These are phyloP conservation scores for Archegozetes longisetosus DNA, from an alignment of 1,140 invertebrate genomes.

Conservation along the genomic window DNA sequence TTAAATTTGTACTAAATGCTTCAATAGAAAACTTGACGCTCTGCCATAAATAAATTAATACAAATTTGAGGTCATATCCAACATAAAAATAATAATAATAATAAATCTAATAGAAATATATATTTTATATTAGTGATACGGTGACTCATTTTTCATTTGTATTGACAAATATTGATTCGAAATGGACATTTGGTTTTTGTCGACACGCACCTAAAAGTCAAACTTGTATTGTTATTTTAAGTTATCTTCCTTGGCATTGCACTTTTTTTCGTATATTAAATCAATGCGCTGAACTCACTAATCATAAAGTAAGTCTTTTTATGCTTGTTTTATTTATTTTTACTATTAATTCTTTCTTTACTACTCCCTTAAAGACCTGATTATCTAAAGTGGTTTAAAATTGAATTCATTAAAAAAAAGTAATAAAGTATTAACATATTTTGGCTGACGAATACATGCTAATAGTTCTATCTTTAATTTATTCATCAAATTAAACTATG, in stretches of 20 bases:
- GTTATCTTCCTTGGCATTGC: slow-evolving; percentile 82
- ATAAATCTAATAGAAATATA: slow-evolving; percentile 6
- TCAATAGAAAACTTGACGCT: too few species aligned
- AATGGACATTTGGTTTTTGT: slow-evolving; percentile 91
- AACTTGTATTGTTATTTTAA: slow-evolving; percentile 22
- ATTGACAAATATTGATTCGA: slow-evolving; percentile 75
- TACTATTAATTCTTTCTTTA: too few species aligned
- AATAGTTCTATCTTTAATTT: neutral
- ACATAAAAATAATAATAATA: too few species aligned
- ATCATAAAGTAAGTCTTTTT: slow-evolving; percentile 19
- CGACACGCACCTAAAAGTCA: slow-evolving; percentile 59
- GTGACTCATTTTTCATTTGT: slow-evolving; percentile 84
- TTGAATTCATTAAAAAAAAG: too few species aligned
- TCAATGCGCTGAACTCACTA: slow-evolving; percentile 29
- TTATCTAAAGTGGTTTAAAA: too few species aligned
- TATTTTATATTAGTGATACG: slow-evolving; percentile 38
- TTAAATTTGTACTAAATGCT: too few species aligned
- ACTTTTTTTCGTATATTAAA: slow-evolving; percentile 63
- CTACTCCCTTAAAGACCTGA: too few species aligned
- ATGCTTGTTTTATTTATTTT: too few species aligned
- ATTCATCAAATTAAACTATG: too few species aligned
- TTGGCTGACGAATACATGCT: neutral
- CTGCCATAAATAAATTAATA: too few species aligned
- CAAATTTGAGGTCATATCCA: too few species aligned
- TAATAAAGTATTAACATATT: neutral